Conservation (phyloP, 2,113 vertebrate genomes). For the Cyprinodon variegatus region DNA sequence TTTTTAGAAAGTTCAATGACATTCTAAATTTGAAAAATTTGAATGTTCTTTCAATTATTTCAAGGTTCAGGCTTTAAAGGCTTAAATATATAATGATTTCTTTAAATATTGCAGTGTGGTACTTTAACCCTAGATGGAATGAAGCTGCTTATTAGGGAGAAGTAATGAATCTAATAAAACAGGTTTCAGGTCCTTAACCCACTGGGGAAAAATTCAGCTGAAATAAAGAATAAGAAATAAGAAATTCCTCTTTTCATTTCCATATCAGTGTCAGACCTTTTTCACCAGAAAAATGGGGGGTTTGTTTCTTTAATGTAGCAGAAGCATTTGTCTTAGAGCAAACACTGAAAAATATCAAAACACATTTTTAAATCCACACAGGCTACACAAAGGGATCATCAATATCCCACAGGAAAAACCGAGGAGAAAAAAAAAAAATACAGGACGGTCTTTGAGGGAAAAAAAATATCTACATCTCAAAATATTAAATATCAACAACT, state of each 20-base stretch:
- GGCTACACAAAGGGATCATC: conserved; percentile 33
- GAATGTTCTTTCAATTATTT: too few species aligned
- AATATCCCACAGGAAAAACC: conserved; percentile 15
- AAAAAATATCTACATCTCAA: conserved; percentile 58
- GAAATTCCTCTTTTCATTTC: not conserved
- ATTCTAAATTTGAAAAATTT: too few species aligned
- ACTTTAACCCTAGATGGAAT: not conserved
- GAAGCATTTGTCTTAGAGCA: conserved; percentile 10
- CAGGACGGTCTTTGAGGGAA: conserved; percentile 11
- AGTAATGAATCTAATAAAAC: not conserved
- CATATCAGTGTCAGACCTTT: not conserved
- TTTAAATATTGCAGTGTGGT: not conserved
- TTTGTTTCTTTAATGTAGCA: conserved; percentile 12
- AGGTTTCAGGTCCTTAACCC: too few species aligned
- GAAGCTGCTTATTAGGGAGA: not conserved
- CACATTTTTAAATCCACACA: conserved; percentile 20
- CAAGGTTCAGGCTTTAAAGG: too few species aligned
- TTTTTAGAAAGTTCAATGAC: too few species aligned
- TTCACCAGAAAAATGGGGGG: not conserved
- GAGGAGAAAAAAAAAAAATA: conserved; percentile 12
- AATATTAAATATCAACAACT: conserved; percentile 74
- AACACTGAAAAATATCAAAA: conserved; percentile 31
- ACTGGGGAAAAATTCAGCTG: not conserved
- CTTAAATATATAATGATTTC: too few species aligned
- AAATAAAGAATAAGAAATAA: not conserved